Evolutionary conservation across 2,888 invertebrate species (phyloP), one percentile per base, ranked within the genome.

Genomic region (Drosophila anceps): DNA sequence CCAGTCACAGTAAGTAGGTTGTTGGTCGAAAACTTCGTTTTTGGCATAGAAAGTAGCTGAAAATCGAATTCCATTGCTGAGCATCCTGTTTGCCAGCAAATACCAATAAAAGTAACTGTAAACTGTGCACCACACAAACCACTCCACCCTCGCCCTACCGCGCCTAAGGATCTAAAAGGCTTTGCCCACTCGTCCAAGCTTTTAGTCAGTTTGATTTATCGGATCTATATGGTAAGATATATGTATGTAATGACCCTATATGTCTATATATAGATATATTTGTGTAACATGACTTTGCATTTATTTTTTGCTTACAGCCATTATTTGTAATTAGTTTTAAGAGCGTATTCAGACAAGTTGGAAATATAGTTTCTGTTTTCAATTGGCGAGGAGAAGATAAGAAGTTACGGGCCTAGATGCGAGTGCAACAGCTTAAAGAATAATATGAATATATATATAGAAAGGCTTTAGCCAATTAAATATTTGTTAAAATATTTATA

Each of bases 31-130:
- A 73, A 66, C 58, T 74, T 74, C 58, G 55, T 69, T 78, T 80
- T 76, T 88, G 87, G 88, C 79, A 88, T 86, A 81, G 84, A 72
- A 88, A 88, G 82, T 73, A 81, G 86, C 86, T 53, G 84, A 75
- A 85, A 86, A 86, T 88, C 84, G 73, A 86, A 86, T 84, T 84
- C 84, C 82, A 69, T 73, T 68, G 65, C 74, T 71, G 44, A 39
- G 15, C 46, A 39, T 74, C 41, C 57, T 84, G 76, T 71, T 84
- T 72, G 48, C 55, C 48, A 58, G 71, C 63, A 84, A 81, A 89
- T 77, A 72, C 82, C 82, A 87, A 89, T 87, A 74, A 80, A 84
- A 87, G 68, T 87, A 74, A 89, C 80, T 74, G 63, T 37, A 79
- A 66, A 64, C 59, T 63, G 33, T 27, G 48, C 43, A 44, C 33